Evolutionary conservation across 2,797 vertebrate genomes (phyloP), one percentile per base, ranked within the genome.

Genomic region (Chanos chanos): DNA sequence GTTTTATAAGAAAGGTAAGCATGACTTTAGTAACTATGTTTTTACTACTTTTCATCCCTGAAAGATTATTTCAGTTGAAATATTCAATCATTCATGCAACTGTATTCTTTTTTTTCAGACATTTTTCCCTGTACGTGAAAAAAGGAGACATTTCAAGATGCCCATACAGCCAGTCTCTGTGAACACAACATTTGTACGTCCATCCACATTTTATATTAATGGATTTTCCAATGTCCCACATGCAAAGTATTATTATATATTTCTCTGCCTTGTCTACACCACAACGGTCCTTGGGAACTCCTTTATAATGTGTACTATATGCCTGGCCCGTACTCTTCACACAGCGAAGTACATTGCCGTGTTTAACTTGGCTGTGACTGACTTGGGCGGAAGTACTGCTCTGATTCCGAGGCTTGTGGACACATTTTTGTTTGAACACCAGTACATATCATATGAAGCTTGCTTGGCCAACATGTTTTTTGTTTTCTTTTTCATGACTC

Each of bases 401-500:
- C 30, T 74, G 7, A 57, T 75, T 34, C 72, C 72, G 10, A 75
- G 68, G 7, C 1, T 66, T 3, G 48, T 71, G 1, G 57, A 71
- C 2, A 61, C 10, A 7, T 75, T 68, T 65, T 50, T 75, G 13
- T 75, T 75, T n/a, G 37, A 68, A 1, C 19, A 60, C 7, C 68
- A 66, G 43, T 51, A 65, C 1, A 59, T 71, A 22, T 53, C 37
- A 1, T 71, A 57, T 55, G 65, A 64, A 15, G 41, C 34, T 10
- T 74, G 72, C 4, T 28, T 71, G 28, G 12, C 61, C 3, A 65
- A 65, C 34, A 65, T 71, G 68, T 74, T 71, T 53, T 65, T 71
- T 61, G 30, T 68, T 0, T 61, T 33, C 53, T 45, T 68, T 21
- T 74, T 71, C 25, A 48, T 47, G 51, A 39, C 22, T 16, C 6